Percentiles rank a stretch among this genome's conserved stretches.
Evolutionary conservation across 2,888 invertebrate genomes (phyloP).

Genomic region (Mamestra brassicae): DNA sequence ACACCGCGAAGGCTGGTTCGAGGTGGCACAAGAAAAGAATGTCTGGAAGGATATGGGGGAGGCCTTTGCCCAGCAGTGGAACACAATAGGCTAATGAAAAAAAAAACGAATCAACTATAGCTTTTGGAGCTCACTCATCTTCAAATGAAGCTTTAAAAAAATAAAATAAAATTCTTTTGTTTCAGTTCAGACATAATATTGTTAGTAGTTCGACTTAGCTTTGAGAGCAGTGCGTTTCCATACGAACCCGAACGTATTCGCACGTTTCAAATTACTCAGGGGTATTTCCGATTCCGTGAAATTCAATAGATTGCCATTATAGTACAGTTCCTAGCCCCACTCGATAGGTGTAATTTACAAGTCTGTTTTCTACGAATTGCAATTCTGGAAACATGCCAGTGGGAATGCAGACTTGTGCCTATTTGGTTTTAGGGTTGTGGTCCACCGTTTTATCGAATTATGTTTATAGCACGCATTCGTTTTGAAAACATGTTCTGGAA

Average conservation of each 20-base stretch:
- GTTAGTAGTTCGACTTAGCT: no score
- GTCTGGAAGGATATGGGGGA: no score
- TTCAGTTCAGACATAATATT: no score
- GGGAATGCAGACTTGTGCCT: conserved; percentile 11
- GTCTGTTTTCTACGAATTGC: conserved; percentile 37
- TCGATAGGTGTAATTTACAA: conserved; percentile 32
- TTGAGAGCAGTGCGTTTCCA: background rate
- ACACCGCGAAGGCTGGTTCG: no score
- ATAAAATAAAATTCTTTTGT: no score
- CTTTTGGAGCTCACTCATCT: background rate
- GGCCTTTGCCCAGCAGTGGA: no score
- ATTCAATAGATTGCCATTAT: conserved; percentile 9
- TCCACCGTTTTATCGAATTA: no score
- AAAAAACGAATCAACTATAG: no score
- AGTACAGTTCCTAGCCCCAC: conserved; percentile 11
- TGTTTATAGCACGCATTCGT: no score
- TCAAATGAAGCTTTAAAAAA: background rate
- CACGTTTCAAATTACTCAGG: background rate
- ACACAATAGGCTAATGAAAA: no score
- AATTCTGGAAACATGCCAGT: conserved; percentile 45
- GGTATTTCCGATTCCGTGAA: conserved; percentile 5
- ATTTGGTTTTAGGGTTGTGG: conserved; percentile 10
- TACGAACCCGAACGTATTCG: background rate
- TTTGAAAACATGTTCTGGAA: no score
- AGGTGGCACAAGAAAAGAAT: no score